Evolutionary conservation across 2,113 vertebrate genomes (phyloP).

Genomic region (Varanus komodoensis): DNA sequence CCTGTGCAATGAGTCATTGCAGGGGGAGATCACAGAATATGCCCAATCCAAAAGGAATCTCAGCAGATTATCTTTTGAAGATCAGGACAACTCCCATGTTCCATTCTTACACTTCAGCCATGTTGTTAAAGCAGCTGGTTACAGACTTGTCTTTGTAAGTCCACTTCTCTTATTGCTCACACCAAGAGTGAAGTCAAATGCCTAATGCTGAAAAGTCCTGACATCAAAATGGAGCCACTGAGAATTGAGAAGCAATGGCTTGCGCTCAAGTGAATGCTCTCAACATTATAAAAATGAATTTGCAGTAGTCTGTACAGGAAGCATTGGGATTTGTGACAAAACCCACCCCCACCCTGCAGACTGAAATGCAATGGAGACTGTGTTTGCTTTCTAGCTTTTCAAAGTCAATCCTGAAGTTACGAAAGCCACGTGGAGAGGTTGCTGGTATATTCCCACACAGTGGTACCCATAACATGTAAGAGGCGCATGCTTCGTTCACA

Average conservation of each 20-base stretch:
- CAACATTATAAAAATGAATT: no score
- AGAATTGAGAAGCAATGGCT: not conserved
- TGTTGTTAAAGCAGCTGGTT: not conserved
- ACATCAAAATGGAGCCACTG: not conserved
- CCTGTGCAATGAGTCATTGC: no score
- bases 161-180: not conserved
- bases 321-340: no score
- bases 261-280: not conserved
- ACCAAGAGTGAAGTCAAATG: no score
- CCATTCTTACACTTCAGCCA: not conserved
- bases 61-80: not conserved
- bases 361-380: not conserved
- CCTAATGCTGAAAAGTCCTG: no score
- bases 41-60: not conserved
- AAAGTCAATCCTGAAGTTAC: not conserved
- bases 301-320: no score
- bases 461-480: not conserved
- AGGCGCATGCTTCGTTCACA: not conserved
- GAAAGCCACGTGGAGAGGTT: no score
- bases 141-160: not conserved
- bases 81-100: not conserved
- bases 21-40: not conserved
- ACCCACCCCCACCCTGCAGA: not conserved
- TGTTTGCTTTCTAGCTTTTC: not conserved
- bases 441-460: not conserved